A percentile compares a stretch with the other conserved stretches of the same genome.
phyloP scores from a whole-genome alignment of 2,113 vertebrate genomes.

The Kryptolebias marmoratus region DNA sequence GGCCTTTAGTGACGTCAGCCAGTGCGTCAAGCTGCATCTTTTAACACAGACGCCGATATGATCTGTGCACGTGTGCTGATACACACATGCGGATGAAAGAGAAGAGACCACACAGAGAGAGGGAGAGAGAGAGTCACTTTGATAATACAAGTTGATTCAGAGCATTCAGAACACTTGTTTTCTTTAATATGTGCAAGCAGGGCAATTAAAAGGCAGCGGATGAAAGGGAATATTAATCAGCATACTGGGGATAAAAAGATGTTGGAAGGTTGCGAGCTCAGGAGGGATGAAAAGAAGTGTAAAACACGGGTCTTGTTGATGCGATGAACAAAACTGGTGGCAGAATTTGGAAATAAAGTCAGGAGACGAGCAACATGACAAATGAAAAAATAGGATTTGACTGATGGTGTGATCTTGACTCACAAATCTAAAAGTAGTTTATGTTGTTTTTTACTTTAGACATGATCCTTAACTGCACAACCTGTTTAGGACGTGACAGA shows the following conservation, averaged over 20 bases:
- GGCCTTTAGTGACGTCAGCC: slow-evolving; percentile 60
- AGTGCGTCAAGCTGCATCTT: slow-evolving; percentile 66
- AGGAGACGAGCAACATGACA: background rate
- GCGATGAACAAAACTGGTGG: background rate
- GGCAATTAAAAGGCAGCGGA: slow-evolving; percentile 1
- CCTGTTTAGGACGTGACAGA: no score
- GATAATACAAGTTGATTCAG: slow-evolving; percentile 57
- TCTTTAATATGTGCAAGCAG: slow-evolving; percentile 12
- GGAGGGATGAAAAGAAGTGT: background rate
- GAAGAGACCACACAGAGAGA: background rate
- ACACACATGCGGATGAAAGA: slow-evolving; percentile 5
- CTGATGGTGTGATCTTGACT: no score
- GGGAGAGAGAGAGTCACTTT: background rate
- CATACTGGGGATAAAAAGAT: background rate
- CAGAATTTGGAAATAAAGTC: background rate
- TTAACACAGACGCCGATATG: slow-evolving; percentile 31
- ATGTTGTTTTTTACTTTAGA: no score
- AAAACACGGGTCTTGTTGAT: background rate
- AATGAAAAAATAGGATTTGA: background rate
- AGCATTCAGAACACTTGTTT: slow-evolving; percentile 33
- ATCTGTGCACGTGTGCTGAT: slow-evolving; percentile 20
- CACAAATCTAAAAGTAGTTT: no score
- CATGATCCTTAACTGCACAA: no score
- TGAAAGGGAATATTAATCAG: slow-evolving; percentile 22
- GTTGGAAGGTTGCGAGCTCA: slow-evolving; percentile 8